phyloP scores from a whole-genome alignment of 92 coral and sea anemone genomes.

The Paragorgia papillata region DNA sequence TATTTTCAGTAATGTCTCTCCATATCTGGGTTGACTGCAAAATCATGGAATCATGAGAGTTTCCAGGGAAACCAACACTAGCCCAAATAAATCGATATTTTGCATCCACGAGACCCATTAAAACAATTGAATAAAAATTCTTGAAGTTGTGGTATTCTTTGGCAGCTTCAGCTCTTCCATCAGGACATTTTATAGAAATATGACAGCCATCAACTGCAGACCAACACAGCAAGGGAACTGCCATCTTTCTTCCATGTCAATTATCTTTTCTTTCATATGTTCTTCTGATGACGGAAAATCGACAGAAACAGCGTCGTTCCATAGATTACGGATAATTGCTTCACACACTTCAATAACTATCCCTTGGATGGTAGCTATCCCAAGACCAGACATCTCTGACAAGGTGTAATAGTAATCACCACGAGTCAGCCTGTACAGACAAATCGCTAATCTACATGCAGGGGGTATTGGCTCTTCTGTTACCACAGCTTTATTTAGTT shows the following conservation, averaged over 20 bases:
- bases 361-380: conserved; percentile 16
- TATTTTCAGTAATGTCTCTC: too few relatives aligned
- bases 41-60: too few relatives aligned
- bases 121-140: conserved; percentile 28
- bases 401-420: conserved; percentile 26
- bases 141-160: conserved; percentile 41
- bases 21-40: too few relatives aligned
- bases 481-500: conserved; percentile 10
- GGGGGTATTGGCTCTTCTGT: conserved; percentile 43
- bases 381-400: conserved; percentile 36
- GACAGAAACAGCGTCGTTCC: conserved; percentile 31
- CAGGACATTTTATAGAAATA: conserved; percentile 36
- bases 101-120: conserved; percentile 22
- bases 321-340: conserved; percentile 23
- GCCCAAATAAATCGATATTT: conserved; percentile 23
- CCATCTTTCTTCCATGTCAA: conserved; percentile 45
- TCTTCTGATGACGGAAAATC: conserved; percentile 33
- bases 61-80: too few relatives aligned
- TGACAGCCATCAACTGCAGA: conserved; percentile 44
- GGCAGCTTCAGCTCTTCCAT: conserved; percentile 32
- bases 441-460: conserved; percentile 38
- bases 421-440: conserved; percentile 31
- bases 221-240: conserved; percentile 28
- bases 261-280: conserved; percentile 27
- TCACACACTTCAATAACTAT: conserved; percentile 43